Conservation (phyloP, 2,113 vertebrate species). For the Colistium nudipinnis region DNA sequence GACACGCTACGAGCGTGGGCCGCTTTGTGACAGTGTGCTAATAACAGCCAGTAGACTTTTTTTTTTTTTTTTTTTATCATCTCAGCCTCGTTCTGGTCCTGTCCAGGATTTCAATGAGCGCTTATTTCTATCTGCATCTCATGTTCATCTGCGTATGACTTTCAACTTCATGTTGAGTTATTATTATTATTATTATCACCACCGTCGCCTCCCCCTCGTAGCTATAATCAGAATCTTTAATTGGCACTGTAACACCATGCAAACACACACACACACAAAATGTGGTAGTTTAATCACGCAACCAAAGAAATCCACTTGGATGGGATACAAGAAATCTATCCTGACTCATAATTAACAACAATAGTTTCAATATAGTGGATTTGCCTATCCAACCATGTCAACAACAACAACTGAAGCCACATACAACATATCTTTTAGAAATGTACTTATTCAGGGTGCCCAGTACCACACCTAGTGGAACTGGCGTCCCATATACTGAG, state of each 20-base stretch:
- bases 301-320: no score
- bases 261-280: neutral
- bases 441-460: no score
- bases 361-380: no score
- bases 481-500: no score
- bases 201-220: slow-evolving; percentile 37
- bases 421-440: no score
- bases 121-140: slow-evolving; percentile 19
- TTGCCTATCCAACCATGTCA: no score
- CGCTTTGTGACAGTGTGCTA: slow-evolving; percentile 64
- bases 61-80: no score
- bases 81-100: slow-evolving; percentile 16
- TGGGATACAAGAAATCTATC: no score
- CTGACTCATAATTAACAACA: no score
- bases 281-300: neutral
- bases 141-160: slow-evolving; percentile 44
- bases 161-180: slow-evolving; percentile 49
- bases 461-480: no score
- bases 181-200: slow-evolving; percentile 34
- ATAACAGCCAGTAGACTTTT: slow-evolving; percentile 59
- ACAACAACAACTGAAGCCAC: no score
- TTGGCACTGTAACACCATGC: slow-evolving; percentile 22
- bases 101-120: slow-evolving; percentile 66
- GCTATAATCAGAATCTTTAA: slow-evolving; percentile 56
- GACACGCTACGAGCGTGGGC: slow-evolving; percentile 43